A percentile compares a stretch with the other conserved stretches of the same genome.
These are phyloP conservation scores for Astyanax mexicanus DNA, from an alignment of 2,797 vertebrate genomes.

Conservation along the genomic window DNA sequence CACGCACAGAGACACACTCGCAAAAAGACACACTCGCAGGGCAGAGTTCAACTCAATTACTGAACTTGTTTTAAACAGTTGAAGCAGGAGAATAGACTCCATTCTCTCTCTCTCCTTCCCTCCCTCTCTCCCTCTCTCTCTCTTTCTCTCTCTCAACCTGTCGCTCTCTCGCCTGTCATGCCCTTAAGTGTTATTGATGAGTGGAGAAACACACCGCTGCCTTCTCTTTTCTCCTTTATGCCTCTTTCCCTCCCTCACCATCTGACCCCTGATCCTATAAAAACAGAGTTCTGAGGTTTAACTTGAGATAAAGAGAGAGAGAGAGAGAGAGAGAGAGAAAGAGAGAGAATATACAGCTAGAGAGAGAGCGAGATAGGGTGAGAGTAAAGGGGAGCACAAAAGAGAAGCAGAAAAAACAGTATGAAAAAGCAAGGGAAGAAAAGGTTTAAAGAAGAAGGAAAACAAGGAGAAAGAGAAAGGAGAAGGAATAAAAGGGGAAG, in stretches of 20 bases:
- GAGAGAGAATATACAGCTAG: no score
- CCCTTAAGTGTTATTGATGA: conserved; percentile 44
- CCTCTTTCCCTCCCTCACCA: conserved; percentile 21
- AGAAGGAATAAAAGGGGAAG: no score
- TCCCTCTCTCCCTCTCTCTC: not conserved
- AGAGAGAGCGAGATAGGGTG: no score
- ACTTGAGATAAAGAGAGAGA: not conserved
- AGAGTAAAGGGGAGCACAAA: no score
- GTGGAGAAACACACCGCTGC: not conserved
- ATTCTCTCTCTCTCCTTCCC: no score
- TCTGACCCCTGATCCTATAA: conserved; percentile 3
- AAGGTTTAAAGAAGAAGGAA: no score
- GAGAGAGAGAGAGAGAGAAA: not conserved
- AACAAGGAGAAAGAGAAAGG: no score
- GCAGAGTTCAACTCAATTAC: conserved; percentile 14
- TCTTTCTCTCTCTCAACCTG: not conserved
- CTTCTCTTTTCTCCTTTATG: not conserved
- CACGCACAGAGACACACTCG: no score
- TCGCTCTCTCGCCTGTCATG: not conserved
- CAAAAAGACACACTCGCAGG: not conserved
- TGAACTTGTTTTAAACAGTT: conserved; percentile 5
- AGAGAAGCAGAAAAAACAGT: no score
- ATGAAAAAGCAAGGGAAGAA: no score
- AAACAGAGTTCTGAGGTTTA: not conserved
- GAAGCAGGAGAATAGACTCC: not conserved